Evolutionary conservation across 2,888 invertebrate genomes (phyloP).

Genomic region (Aspidiotus destructor): DNA sequence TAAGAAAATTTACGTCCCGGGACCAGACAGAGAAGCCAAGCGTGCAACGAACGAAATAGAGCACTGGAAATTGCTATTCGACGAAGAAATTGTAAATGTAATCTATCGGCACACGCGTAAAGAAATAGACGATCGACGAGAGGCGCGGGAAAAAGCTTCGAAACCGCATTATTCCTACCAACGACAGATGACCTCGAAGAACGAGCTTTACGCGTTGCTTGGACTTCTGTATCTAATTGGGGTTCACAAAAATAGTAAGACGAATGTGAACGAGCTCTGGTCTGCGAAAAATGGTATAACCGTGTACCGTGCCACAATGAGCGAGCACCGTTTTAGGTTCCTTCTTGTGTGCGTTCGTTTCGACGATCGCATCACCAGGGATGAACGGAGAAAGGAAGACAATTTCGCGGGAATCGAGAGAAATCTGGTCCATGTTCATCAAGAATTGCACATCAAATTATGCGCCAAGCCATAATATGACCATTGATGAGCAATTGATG

Average conservation of each 20-base stretch:
- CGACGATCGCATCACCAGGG: constrained; percentile 12
- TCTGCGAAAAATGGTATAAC: not conserved
- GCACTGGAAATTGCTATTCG: constrained; percentile 1
- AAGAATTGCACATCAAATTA: constrained; percentile 9
- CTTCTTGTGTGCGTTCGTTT: constrained; percentile 14
- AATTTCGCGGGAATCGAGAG: constrained; percentile 17
- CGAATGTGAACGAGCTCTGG: not conserved
- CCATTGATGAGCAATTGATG: constrained; percentile 13
- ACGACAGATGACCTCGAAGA: not conserved
- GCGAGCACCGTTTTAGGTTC: constrained; percentile 17
- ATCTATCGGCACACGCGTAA: not conserved
- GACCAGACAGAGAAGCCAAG: not conserved
- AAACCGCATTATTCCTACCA: not conserved
- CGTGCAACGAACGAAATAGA: not conserved
- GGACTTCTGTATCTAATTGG: constrained; percentile 8
- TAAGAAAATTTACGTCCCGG: constrained; percentile 5
- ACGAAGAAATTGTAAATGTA: not conserved
- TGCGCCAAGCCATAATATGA: not conserved
- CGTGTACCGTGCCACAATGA: constrained; percentile 17
- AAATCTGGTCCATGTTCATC: constrained; percentile 3
- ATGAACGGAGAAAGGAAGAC: not conserved
- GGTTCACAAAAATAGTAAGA: not conserved
- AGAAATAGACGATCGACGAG: not conserved
- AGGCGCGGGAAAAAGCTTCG: not conserved
- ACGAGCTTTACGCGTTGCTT: not conserved